Evolutionary conservation across 1,140 invertebrate genomes (phyloP).

Genomic region (Papilio polyxenes): DNA sequence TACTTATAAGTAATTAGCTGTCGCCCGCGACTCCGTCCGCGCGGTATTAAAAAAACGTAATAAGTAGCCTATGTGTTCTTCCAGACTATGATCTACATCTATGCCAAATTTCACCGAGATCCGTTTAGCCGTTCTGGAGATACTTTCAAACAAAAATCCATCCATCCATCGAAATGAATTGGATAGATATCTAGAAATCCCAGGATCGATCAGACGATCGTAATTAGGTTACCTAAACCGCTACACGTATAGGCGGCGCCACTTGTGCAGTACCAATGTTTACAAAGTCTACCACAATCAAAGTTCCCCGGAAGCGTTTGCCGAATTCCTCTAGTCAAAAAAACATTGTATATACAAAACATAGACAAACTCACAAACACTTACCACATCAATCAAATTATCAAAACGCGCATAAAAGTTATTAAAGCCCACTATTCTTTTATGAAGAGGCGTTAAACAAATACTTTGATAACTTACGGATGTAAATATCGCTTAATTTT

Average conservation of each 20-base stretch:
- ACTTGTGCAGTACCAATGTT: background rate
- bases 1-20: too few relatives aligned
- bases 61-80: too few relatives aligned
- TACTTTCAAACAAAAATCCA: too few relatives aligned
- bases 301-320: background rate
- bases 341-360: background rate
- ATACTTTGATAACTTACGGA: conserved; percentile 28
- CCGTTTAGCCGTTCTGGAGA: too few relatives aligned
- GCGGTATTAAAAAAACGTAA: too few relatives aligned
- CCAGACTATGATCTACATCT: too few relatives aligned
- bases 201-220: background rate
- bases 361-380: conserved; percentile 15
- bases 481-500: background rate
- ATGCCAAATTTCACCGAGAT: too few relatives aligned
- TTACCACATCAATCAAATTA: conserved; percentile 37
- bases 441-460: conserved; percentile 36
- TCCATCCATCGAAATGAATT: too few relatives aligned
- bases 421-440: conserved; percentile 21
- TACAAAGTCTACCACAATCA: background rate
- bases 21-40: too few relatives aligned
- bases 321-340: background rate
- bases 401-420: conserved; percentile 34
- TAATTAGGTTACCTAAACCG: background rate
- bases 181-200: too few relatives aligned
- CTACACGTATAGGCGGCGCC: background rate